Percentiles rank a stretch among this genome's conserved stretches.
Evolutionary conservation across 92 coral and sea anemone species (phyloP).

Genomic region (Zoanthus solanderi): DNA sequence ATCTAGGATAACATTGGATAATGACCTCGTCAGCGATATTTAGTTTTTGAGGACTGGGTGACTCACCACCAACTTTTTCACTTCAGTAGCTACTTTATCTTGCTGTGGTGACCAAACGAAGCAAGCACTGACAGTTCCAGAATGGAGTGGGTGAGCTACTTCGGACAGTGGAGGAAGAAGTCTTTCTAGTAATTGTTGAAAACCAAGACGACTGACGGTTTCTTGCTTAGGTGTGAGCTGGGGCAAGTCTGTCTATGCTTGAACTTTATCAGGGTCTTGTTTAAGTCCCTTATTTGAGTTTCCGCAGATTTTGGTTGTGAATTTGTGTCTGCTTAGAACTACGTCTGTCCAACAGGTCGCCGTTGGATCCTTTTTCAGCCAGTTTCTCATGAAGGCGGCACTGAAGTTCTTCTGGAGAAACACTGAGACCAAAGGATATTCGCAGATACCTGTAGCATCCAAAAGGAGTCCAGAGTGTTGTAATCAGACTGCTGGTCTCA

Average conservation of each 20-base stretch:
- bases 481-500: conserved; percentile 40
- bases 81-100: conserved; percentile 48
- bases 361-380: conserved; percentile 10
- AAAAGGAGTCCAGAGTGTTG: conserved; percentile 65
- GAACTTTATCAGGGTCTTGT: neutral
- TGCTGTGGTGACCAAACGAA: conserved; percentile 65
- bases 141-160: conserved; percentile 58
- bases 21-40: conserved; percentile 54
- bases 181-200: conserved; percentile 36
- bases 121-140: conserved; percentile 25
- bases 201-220: conserved; percentile 23
- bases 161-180: conserved; percentile 55
- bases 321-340: conserved; percentile 28
- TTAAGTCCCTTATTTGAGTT: neutral
- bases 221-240: conserved; percentile 30
- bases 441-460: conserved; percentile 47
- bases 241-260: conserved; percentile 20
- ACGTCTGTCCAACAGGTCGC: conserved; percentile 43
- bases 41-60: conserved; percentile 62
- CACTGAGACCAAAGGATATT: conserved; percentile 59
- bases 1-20: neutral
- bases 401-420: conserved; percentile 65
- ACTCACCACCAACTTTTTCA: conserved; percentile 49
- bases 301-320: conserved; percentile 52
- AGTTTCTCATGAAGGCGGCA: conserved; percentile 55